A percentile compares a stretch with the other conserved stretches of the same genome.
phyloP scores from a whole-genome alignment of 2,797 vertebrate genomes.

The Enteromius unitaeniatus region DNA sequence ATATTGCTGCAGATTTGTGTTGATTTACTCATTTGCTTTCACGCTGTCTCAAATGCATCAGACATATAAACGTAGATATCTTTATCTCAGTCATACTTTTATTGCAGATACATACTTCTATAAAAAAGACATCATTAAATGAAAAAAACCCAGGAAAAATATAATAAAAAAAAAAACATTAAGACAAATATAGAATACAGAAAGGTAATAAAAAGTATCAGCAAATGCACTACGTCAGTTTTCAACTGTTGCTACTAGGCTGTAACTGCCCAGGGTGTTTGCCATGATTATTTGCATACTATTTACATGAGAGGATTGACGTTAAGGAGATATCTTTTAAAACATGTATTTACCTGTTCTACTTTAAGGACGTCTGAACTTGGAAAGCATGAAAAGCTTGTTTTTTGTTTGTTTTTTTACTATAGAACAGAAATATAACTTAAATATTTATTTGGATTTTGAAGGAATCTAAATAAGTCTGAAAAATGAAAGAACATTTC shows the following conservation, averaged over 20 bases:
- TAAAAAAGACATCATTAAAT: not conserved
- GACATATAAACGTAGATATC: not conserved
- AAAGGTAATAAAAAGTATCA: conserved; percentile 23
- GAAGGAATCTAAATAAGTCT: too few species aligned
- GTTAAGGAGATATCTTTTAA: conserved; percentile 62
- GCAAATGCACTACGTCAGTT: conserved; percentile 54
- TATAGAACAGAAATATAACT: not conserved
- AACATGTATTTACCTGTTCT: conserved; percentile 31
- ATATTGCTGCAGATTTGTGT: conserved; percentile 18
- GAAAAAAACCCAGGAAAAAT: not conserved
- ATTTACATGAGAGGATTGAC: conserved; percentile 73
- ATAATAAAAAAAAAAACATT: not conserved
- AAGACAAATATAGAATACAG: not conserved
- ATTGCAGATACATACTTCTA: not conserved
- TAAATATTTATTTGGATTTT: not conserved
- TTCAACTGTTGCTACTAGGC: conserved; percentile 48
- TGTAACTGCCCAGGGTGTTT: conserved; percentile 68
- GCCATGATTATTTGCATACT: conserved; percentile 72
- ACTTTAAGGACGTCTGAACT: conserved; percentile 12
- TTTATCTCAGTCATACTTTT: conserved; percentile 5
- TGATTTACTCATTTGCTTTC: conserved; percentile 71
- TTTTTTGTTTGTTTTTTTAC: not conserved
- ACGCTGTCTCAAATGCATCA: conserved; percentile 29
- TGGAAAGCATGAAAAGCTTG: not conserved
- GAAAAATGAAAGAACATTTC: not conserved